Percentiles rank a stretch among this genome's conserved stretches.
phyloP scores from a whole-genome alignment of 2,888 invertebrate genomes.

The Ormyrus thymus region DNA sequence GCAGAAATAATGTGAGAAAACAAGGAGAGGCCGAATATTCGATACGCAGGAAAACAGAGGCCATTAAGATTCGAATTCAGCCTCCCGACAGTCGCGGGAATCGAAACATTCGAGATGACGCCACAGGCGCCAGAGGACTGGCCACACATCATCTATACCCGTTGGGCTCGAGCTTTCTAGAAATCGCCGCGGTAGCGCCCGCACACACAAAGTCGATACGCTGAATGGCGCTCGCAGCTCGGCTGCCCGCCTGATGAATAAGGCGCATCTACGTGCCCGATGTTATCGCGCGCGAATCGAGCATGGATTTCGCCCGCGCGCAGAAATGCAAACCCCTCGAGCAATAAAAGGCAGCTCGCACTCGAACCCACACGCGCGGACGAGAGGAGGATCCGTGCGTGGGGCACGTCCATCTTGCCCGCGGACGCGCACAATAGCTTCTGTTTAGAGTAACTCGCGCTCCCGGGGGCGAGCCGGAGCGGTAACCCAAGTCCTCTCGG shows the following conservation, averaged over 20 bases:
- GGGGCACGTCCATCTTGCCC: constrained; percentile 70
- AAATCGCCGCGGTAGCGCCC: constrained; percentile 11
- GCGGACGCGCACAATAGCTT: constrained; percentile 73
- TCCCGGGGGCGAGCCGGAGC: constrained; percentile 23
- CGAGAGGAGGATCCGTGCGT: constrained; percentile 58
- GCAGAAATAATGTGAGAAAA: not conserved
- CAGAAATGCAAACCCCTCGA: constrained; percentile 43
- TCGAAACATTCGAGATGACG: not conserved
- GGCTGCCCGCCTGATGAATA: constrained; percentile 57
- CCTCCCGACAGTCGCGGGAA: not conserved
- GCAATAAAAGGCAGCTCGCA: constrained; percentile 57
- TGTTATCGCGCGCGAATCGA: constrained; percentile 63
- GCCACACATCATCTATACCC: not conserved
- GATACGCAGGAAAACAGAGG: not conserved
- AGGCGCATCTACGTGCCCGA: constrained; percentile 61
- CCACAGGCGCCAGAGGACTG: not conserved
- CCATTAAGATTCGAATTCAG: too few species aligned
- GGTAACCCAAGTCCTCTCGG: constrained; percentile 63
- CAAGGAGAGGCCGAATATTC: not conserved
- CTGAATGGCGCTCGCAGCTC: constrained; percentile 44
- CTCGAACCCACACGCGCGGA: constrained; percentile 1
- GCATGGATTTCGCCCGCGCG: constrained; percentile 64
- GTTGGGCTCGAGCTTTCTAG: not conserved
- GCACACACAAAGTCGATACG: constrained; percentile 49
- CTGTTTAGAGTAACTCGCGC: constrained; percentile 60